Percentiles rank a stretch among this genome's conserved stretches.
These are phyloP conservation scores for Oreonectes daqikongensis DNA, from an alignment of 2,797 vertebrate species.

Conservation along the genomic window DNA sequence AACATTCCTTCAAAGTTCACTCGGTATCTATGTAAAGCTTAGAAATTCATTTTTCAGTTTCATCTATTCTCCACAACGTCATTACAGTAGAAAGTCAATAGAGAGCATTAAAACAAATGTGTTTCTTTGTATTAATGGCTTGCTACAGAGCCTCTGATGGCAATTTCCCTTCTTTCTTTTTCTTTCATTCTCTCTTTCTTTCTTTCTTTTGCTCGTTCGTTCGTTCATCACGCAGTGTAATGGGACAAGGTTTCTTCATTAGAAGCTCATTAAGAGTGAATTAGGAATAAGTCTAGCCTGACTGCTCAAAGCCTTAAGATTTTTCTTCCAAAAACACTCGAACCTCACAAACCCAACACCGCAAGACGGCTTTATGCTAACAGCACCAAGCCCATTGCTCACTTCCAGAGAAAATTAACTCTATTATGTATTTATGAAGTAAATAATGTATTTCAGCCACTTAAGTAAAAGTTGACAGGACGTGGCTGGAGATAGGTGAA, in stretches of 20 bases:
- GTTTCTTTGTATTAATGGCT: no score
- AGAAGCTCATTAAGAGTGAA: constrained; percentile 64
- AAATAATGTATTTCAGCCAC: constrained; percentile 11
- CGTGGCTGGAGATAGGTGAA: neutral
- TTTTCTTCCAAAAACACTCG: constrained; percentile 14
- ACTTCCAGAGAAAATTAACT: neutral
- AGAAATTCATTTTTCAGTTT: no score
- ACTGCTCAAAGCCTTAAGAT: constrained; percentile 56
- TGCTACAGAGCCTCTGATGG: no score
- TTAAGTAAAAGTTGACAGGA: neutral
- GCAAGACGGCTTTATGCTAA: constrained; percentile 4
- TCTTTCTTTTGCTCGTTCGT: constrained; percentile 34
- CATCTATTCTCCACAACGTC: no score
- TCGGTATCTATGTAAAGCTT: no score
- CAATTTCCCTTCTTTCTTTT: neutral
- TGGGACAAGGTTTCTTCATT: constrained; percentile 58
- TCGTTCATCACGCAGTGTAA: constrained; percentile 33
- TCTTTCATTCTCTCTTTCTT: constrained; percentile 19
- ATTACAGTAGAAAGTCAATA: no score
- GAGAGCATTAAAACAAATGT: no score
- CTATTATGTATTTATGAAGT: constrained; percentile 7
- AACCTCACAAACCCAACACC: constrained; percentile 4
- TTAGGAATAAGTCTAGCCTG: constrained; percentile 59
- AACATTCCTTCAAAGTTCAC: no score
- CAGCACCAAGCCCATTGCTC: neutral